Percentiles rank a stretch among this genome's conserved stretches.
These are phyloP conservation scores for Perdix hodgsoniae DNA, from an alignment of 2,797 vertebrate species.

Conservation along the genomic window DNA sequence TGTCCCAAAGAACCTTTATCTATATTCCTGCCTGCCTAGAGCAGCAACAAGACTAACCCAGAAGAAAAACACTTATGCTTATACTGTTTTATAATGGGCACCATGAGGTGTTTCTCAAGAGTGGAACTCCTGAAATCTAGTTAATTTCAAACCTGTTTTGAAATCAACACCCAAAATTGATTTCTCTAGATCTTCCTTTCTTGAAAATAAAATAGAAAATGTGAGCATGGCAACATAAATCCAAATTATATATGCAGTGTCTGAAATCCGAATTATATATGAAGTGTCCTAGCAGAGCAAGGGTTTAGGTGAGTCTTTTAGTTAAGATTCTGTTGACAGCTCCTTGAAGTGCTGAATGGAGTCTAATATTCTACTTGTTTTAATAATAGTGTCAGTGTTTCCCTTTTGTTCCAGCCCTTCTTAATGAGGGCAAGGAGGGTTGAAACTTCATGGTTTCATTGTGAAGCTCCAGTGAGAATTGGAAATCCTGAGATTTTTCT, in stretches of 20 bases:
- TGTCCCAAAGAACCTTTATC: neutral
- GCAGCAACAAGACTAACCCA: neutral
- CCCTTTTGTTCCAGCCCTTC: neutral
- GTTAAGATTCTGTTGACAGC: neutral
- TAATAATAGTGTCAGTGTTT: neutral
- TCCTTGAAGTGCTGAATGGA: neutral
- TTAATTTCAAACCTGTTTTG: neutral
- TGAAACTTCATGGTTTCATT: neutral
- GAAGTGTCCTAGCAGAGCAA: neutral
- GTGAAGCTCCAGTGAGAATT: neutral
- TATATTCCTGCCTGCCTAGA: neutral
- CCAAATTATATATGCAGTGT: neutral
- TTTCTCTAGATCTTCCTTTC: neutral
- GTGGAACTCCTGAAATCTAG: neutral
- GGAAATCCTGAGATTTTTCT: conserved; percentile 7
- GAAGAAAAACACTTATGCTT: neutral
- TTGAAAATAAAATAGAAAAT: neutral
- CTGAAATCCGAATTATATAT: neutral
- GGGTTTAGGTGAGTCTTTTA: neutral
- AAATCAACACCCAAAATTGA: neutral
- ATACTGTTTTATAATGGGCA: neutral
- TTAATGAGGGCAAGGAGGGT: neutral
- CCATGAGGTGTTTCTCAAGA: neutral
- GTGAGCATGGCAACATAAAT: neutral
- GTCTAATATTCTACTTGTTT: neutral